Base-by-base conservation (phyloP, 2,888 invertebrate species). In the Podabrus alpinus region DNA sequence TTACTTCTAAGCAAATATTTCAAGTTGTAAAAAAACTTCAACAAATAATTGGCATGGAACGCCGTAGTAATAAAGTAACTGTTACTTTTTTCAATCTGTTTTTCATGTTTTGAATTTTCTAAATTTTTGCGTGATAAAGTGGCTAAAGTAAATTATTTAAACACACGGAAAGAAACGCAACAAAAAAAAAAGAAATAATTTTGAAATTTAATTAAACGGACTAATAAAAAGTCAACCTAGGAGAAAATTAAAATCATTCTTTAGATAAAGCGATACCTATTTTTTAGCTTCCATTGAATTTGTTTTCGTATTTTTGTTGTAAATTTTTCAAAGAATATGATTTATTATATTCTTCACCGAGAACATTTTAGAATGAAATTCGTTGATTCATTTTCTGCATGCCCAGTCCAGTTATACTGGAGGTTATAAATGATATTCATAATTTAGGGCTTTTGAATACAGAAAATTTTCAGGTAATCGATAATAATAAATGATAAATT, bases 391-490 rank as follows among this genome's bases (percentile, higher is more conserved):
- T 66, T 71, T 70, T 66, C 15, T 71, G 16, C 21, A 25, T 59
- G 62, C 21, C 66, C 29, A 45, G 59, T 59, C 45, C 17, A 29
- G 67, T 15, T 66, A 24, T 15, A 25, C 29, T 11, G 62, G 62
- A 29, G 21, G 61, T 64, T 70, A 62, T 62, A 62, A 71, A 71
- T 71, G 70, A 17, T 17, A 62, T 70, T 70, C 19, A 62, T 29
- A 45, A 64, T 59, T 69, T 59, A 69, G 15, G 29, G 45, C 29
- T 17, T 62, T 29, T 60, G 62, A 64, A 64, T 64, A 15, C 62
- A 17, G 62, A 64, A 64, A 21, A n/a, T 21, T 17, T 64, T 16
- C 45, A 45, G n/a, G 62, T 64, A 64, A 64, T 64, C 62, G 62
- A 64, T 64, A 15, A 19, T 19, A 19, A 17, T 62, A 62, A 62